A percentile compares a stretch with the other conserved stretches of the same genome.
Evolutionary conservation across 2,113 vertebrate species (phyloP).

Genomic region (Psettodes erumei): DNA sequence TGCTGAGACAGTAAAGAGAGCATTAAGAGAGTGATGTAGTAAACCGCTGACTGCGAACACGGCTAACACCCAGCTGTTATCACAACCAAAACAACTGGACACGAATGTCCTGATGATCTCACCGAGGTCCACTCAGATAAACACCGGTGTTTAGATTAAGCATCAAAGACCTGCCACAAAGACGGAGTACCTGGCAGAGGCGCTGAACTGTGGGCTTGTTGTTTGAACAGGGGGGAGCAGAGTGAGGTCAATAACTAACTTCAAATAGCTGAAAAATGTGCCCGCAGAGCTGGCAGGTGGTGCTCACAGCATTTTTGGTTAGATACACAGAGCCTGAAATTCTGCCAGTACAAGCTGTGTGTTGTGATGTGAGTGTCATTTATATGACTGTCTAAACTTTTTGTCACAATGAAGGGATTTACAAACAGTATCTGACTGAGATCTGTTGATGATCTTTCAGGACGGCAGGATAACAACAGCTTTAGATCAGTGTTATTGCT

Average conservation of each 20-base stretch:
- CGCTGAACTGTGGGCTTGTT: constrained; percentile 63
- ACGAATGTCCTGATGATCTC: constrained; percentile 60
- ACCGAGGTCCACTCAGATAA: constrained; percentile 57
- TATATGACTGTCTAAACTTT: constrained; percentile 17
- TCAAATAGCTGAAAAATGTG: constrained; percentile 64
- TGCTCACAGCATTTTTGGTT: constrained; percentile 31
- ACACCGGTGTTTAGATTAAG: constrained; percentile 65
- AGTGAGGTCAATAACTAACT: constrained; percentile 67
- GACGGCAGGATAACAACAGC: neutral
- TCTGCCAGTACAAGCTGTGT: constrained; percentile 27
- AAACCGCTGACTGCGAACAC: constrained; percentile 26
- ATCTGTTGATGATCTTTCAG: neutral
- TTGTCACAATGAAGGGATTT: constrained; percentile 8
- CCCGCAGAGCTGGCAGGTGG: constrained; percentile 59
- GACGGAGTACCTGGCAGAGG: constrained; percentile 71
- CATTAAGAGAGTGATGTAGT: constrained; percentile 15
- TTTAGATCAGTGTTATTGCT: neutral
- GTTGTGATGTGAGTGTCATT: constrained; percentile 20
- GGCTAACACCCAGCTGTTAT: constrained; percentile 59
- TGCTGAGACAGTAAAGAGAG: constrained; percentile 11
- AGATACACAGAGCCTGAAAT: constrained; percentile 1
- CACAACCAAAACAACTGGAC: constrained; percentile 71
- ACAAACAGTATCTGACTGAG: constrained; percentile 5
- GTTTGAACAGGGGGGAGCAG: constrained; percentile 67
- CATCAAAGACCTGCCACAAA: constrained; percentile 74